phyloP scores from a whole-genome alignment of 2,888 invertebrate genomes.

The Dicycla oo region DNA sequence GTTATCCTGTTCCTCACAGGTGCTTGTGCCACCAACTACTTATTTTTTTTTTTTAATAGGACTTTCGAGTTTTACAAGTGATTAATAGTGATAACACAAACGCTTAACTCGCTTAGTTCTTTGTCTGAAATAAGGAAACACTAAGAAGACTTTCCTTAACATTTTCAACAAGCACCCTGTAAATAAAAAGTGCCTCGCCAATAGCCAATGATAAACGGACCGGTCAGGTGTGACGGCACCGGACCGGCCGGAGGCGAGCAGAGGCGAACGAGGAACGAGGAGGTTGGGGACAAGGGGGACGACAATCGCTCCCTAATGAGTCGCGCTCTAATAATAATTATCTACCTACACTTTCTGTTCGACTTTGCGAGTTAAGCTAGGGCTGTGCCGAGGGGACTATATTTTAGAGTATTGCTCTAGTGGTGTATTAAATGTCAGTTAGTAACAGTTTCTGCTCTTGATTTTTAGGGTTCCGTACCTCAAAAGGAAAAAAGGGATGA shows the following conservation, averaged over 20 bases:
- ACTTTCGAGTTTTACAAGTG: too few relatives aligned
- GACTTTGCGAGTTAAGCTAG: constrained; percentile 79
- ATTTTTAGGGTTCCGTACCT: too few relatives aligned
- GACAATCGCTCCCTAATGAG: constrained; percentile 90
- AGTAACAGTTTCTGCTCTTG: constrained; percentile 22
- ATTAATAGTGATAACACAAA: too few relatives aligned
- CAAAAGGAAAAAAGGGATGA: too few relatives aligned
- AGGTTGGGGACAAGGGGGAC: constrained; percentile 65
- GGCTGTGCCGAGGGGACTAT: constrained; percentile 71
- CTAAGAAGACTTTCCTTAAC: background rate
- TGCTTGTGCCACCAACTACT: too few relatives aligned
- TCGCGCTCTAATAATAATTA: constrained; percentile 88
- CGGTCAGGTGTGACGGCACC: constrained; percentile 82
- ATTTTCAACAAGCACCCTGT: constrained; percentile 69
- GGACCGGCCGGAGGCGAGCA: constrained; percentile 40
- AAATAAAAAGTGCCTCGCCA: constrained; percentile 77
- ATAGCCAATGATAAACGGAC: constrained; percentile 82
- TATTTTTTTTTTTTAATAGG: too few relatives aligned
- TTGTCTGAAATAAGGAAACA: too few relatives aligned
- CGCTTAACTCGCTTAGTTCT: too few relatives aligned
- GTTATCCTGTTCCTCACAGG: too few relatives aligned
- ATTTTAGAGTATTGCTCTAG: background rate
- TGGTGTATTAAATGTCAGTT: constrained; percentile 6
- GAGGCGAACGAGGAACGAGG: constrained; percentile 38
- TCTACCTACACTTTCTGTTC: constrained; percentile 89